These are phyloP conservation scores for Littorina saxatilis DNA, from an alignment of 1,140 invertebrate species.

Conservation along the genomic window DNA sequence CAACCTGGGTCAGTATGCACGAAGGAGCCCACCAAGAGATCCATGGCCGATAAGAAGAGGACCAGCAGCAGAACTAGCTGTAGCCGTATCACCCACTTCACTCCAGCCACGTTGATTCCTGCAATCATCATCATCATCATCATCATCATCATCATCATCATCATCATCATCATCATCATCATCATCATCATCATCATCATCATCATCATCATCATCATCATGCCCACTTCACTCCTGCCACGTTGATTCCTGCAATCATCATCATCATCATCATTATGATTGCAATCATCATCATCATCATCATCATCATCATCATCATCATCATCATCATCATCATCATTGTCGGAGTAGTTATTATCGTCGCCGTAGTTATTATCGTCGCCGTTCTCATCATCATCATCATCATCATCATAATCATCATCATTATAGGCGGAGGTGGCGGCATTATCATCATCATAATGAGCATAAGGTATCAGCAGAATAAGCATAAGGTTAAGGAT, in stretches of 20 bases:
- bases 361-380: constrained; percentile 11
- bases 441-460: no score
- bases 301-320: constrained; percentile 10
- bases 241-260: constrained; percentile 88
- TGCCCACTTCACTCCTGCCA: constrained; percentile 82
- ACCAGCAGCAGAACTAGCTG: constrained; percentile 84
- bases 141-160: constrained; percentile 10
- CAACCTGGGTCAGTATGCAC: constrained; percentile 70
- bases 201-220: constrained; percentile 10
- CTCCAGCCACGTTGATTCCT: constrained; percentile 87
- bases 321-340: constrained; percentile 10
- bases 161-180: constrained; percentile 10
- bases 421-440: no score
- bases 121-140: no score
- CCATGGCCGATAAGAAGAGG: constrained; percentile 85
- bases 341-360: no score
- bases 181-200: constrained; percentile 10
- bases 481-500: no score
- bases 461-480: no score
- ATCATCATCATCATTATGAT: constrained; percentile 5
- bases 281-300: constrained; percentile 6
- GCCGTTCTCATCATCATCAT: constrained; percentile 5
- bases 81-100: constrained; percentile 83
- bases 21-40: constrained; percentile 76
- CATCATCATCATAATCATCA: constrained; percentile 6